phyloP scores from a whole-genome alignment of 2,888 invertebrate species.

The Lasioglossum oenotherae region DNA sequence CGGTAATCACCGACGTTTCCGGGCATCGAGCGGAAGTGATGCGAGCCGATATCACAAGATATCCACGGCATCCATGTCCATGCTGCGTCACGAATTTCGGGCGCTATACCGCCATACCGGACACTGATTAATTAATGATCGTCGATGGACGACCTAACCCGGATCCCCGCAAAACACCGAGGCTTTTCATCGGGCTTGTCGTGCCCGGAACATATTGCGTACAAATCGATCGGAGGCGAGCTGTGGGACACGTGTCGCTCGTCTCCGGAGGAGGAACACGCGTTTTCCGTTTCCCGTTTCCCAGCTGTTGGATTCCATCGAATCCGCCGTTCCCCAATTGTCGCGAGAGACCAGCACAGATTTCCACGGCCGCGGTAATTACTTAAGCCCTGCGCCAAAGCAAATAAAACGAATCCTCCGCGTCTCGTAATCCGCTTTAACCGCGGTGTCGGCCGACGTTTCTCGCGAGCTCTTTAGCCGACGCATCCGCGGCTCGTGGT shows the following conservation, averaged over 20 bases:
- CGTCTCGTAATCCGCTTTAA: constrained; percentile 3
- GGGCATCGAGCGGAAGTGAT: background rate
- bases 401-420: background rate
- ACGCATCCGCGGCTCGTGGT: background rate
- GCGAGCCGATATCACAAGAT: constrained; percentile 27
- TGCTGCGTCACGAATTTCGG: background rate
- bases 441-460: background rate
- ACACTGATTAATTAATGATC: constrained; percentile 27
- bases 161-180: background rate
- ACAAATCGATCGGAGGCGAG: background rate
- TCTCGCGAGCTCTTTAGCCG: background rate
- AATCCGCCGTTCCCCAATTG: background rate
- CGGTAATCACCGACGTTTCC: constrained; percentile 37
- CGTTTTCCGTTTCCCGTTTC: background rate
- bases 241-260: background rate
- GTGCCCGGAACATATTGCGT: background rate
- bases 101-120: background rate
- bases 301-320: background rate
- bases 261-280: background rate
- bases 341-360: background rate
- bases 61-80: background rate
- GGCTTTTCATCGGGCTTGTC: background rate
- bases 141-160: background rate
- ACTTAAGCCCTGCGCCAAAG: background rate
- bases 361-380: background rate